These are phyloP conservation scores for Ornithoptera alexandrae DNA, from an alignment of 2,888 invertebrate genomes.

Conservation along the genomic window DNA sequence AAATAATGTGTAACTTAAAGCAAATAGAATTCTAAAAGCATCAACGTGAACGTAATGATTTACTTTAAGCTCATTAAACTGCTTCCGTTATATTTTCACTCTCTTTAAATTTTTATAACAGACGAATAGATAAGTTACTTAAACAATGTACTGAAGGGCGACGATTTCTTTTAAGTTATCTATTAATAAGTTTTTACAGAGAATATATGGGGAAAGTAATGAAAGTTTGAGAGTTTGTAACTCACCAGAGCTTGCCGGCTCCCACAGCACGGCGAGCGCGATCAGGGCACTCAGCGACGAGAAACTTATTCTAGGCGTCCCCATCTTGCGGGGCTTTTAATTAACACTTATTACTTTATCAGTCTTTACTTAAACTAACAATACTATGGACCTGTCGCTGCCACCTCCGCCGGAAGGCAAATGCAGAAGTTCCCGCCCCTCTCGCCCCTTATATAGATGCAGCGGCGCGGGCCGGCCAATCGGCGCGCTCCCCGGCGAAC, in stretches of 20 bases:
- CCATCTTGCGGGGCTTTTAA: constrained; percentile 62
- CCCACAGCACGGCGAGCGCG: constrained; percentile 71
- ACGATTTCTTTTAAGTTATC: background rate
- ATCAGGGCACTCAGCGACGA: constrained; percentile 61
- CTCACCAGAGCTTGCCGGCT: constrained; percentile 65
- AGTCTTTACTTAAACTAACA: constrained; percentile 63
- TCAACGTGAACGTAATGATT: no score
- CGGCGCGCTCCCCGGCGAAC: constrained; percentile 20
- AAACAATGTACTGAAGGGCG: no score
- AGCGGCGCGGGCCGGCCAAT: constrained; percentile 35
- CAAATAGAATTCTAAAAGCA: no score
- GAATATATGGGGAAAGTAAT: background rate
- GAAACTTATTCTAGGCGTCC: constrained; percentile 64
- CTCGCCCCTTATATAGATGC: constrained; percentile 58
- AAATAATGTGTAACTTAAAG: no score
- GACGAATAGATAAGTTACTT: no score
- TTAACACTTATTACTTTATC: constrained; percentile 48
- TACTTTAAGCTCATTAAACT: no score
- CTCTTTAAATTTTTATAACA: no score
- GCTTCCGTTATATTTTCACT: no score
- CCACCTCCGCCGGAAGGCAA: constrained; percentile 60
- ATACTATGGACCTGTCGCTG: constrained; percentile 55
- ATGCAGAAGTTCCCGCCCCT: constrained; percentile 47
- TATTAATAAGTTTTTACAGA: background rate
- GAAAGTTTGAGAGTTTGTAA: constrained; percentile 31